A percentile compares a stretch with the other conserved stretches of the same genome.
phyloP scores from a whole-genome alignment of 1,140 invertebrate genomes.

The Drosophila mauritiana region DNA sequence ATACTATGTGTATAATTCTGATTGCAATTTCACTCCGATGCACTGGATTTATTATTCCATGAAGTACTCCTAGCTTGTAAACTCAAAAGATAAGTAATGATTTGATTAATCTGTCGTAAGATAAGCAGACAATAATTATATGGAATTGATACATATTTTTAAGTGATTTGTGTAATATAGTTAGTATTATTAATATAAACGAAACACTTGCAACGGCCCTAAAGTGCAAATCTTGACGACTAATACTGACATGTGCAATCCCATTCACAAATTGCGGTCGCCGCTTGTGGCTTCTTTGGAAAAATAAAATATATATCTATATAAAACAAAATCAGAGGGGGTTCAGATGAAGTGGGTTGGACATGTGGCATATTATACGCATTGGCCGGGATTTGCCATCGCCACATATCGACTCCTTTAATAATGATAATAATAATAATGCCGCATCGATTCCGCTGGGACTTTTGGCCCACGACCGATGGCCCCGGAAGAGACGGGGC shows the following conservation, averaged over 20 bases:
- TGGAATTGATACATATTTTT: neutral
- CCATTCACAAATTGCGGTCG: slow-evolving; percentile 39
- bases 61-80: no score
- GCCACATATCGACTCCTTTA: slow-evolving; percentile 68
- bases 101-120: no score
- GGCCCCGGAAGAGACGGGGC: slow-evolving; percentile 44
- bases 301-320: neutral
- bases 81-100: neutral
- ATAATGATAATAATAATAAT: slow-evolving; percentile 75
- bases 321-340: neutral
- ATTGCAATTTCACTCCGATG: neutral
- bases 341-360: slow-evolving; percentile 11
- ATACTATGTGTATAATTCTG: neutral
- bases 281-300: slow-evolving; percentile 45
- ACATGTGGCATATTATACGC: slow-evolving; percentile 71
- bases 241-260: slow-evolving; percentile 74
- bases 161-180: no score
- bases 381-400: slow-evolving; percentile 60
- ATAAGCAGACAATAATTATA: no score
- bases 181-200: no score
- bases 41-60: slow-evolving; percentile 31
- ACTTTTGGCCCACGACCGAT: slow-evolving; percentile 18
- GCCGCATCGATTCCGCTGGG: slow-evolving; percentile 69
- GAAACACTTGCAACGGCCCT: neutral
- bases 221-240: slow-evolving; percentile 43